Evolutionary conservation across 2,888 invertebrate species (phyloP), one percentile per base, ranked within the genome.

Genomic region (Agonopterix subpropinquella): DNA sequence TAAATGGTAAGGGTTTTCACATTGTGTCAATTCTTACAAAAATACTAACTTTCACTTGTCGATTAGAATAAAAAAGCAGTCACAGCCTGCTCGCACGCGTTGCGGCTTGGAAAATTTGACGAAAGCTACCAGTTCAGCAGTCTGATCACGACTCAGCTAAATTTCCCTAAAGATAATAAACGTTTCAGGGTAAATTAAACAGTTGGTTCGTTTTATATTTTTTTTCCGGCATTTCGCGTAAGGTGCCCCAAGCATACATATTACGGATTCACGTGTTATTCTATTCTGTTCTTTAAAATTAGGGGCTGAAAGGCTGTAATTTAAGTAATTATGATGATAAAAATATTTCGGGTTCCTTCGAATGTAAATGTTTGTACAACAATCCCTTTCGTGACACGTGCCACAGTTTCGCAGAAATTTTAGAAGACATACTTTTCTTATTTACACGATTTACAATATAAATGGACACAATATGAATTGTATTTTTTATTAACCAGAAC

Each of bases 111-210:
- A 46, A 44, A 51, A 59, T 72, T 71, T 71, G 73, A 77, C 68
- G 77, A 70, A 79, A 76, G 67, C 70, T 65, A 64, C 62, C 62
- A 62, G 62, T 67, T 68, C 63, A 57, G 60, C 62, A 79, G 66
- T 71, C 78, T 49, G 61, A 80, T 75, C 83, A 83, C 83, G 83
- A 69, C 65, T 71, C 65, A 58, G 74, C 67, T 73, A 73, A 81
- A 82, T 83, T 81, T 81, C 78, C 80, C 81, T 75, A 77, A 84
- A 81, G 81, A 80, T 82, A 82, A 83, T 80, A 80, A 81, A 81
- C 75, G 77, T 75, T 70, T 73, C 68, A 62, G 74, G 73, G 68
- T 72, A 78, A 83, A 81, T 82, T 79, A 80, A 81, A 80, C 80
- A 75, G 73, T 73, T 75, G 73, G 75, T 74, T 66, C 63, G 67